Conservation (phyloP, 2,888 invertebrate genomes). For the Drosophila dives region DNA sequence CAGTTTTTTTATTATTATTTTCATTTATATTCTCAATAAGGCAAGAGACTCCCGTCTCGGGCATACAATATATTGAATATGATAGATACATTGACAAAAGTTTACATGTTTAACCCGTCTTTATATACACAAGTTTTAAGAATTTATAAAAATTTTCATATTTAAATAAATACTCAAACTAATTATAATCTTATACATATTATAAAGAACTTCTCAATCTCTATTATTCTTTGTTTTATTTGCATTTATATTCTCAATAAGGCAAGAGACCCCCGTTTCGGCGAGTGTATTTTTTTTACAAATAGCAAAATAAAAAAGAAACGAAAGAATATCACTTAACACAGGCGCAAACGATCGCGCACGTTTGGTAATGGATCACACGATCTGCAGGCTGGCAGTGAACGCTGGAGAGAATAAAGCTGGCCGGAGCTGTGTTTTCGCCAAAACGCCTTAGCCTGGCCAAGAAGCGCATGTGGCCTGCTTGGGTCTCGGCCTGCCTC, state of each 20-base stretch:
- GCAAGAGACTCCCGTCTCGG: too few relatives aligned
- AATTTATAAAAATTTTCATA: neutral
- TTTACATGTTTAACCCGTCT: neutral
- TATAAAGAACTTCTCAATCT: neutral
- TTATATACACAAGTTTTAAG: neutral
- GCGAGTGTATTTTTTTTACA: slow-evolving; percentile 33
- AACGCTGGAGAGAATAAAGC: slow-evolving; percentile 38
- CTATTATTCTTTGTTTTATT: neutral
- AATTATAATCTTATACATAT: neutral
- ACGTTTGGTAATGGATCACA: slow-evolving; percentile 82
- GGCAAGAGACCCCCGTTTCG: neutral
- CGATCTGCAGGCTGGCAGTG: slow-evolving; percentile 60
- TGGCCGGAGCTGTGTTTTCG: slow-evolving; percentile 24
- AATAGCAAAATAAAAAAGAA: slow-evolving; percentile 16
- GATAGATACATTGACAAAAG: neutral
- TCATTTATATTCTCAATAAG: too few relatives aligned
- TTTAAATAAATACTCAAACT: neutral
- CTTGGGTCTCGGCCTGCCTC: slow-evolving; percentile 47
- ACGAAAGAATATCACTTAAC: slow-evolving; percentile 64
- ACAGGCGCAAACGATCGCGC: slow-evolving; percentile 80
- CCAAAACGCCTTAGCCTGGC: slow-evolving; percentile 20
- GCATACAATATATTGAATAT: neutral
- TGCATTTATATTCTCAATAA: neutral
- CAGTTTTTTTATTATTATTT: too few relatives aligned
- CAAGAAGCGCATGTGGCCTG: slow-evolving; percentile 31